Evolutionary conservation across 1,140 invertebrate species (phyloP).

Genomic region (Euwallacea similis): DNA sequence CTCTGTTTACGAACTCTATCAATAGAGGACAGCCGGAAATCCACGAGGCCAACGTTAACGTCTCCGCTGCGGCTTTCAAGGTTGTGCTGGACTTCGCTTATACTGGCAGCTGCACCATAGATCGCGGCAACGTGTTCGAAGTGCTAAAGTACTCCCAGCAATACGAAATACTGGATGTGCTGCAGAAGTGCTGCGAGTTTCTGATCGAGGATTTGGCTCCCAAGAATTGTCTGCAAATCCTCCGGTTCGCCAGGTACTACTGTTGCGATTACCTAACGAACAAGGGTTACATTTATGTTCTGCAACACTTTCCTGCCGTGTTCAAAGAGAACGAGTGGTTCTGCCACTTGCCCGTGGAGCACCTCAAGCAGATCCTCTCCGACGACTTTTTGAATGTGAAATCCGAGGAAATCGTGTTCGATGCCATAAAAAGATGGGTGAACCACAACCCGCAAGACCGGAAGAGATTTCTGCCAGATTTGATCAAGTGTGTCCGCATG

Average conservation of each 20-base stretch:
- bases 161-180: conserved; percentile 64
- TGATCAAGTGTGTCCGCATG: conserved; percentile 61
- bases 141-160: conserved; percentile 65
- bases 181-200: conserved; percentile 66
- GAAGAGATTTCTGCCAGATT: conserved; percentile 57
- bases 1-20: conserved; percentile 65
- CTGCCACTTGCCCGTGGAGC: conserved; percentile 57
- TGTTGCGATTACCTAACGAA: conserved; percentile 64
- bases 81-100: conserved; percentile 69
- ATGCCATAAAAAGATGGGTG: conserved; percentile 67
- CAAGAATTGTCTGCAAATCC: conserved; percentile 60
- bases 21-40: conserved; percentile 58
- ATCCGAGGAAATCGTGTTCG: conserved; percentile 69
- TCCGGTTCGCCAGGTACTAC: conserved; percentile 70
- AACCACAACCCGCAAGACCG: conserved; percentile 58
- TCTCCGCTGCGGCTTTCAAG: conserved; percentile 56
- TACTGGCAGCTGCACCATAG: conserved; percentile 63
- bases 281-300: conserved; percentile 58
- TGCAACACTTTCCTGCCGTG: conserved; percentile 58
- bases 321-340: conserved; percentile 60
- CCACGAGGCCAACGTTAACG: conserved; percentile 58
- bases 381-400: conserved; percentile 68
- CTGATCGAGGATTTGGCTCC: conserved; percentile 56
- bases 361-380: conserved; percentile 60
- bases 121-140: conserved; percentile 62